Conservation (phyloP, 2,113 vertebrate genomes). For the Tursiops truncatus region DNA sequence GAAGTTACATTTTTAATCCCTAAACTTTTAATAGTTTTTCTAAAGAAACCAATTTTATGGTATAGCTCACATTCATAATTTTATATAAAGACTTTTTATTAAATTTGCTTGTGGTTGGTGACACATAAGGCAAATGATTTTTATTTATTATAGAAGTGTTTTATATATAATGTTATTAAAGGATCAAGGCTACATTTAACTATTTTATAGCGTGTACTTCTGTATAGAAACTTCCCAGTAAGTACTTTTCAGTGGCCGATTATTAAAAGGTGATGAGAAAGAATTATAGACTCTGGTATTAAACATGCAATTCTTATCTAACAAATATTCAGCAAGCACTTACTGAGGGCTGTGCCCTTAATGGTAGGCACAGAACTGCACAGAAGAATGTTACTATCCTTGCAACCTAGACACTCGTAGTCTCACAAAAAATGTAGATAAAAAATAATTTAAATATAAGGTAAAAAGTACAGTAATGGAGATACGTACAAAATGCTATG, state of each 20-base stretch:
- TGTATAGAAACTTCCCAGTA: neutral
- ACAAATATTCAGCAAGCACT: neutral
- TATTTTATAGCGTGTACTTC: neutral
- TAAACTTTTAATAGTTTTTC: neutral
- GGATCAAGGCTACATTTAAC: neutral
- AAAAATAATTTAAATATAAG: neutral
- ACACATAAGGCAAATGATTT: neutral
- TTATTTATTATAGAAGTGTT: neutral
- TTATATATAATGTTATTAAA: neutral
- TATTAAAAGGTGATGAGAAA: slow-evolving; percentile 1
- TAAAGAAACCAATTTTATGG: neutral
- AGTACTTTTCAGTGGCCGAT: neutral
- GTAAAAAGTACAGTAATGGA: neutral
- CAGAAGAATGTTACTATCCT: neutral
- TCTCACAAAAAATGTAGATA: neutral
- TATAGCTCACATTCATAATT: neutral
- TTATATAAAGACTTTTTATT: slow-evolving; percentile 5
- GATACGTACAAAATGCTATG: neutral
- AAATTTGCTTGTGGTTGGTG: neutral
- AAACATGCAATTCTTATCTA: neutral
- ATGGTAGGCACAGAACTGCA: neutral
- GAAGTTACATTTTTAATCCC: neutral
- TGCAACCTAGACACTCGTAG: neutral
- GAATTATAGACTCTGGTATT: neutral
- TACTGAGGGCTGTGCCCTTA: neutral